A percentile compares a stretch with the other conserved stretches of the same genome.
Conservation (phyloP, 2,797 vertebrate species). For the Gymnoscopelus microlampas region DNA sequence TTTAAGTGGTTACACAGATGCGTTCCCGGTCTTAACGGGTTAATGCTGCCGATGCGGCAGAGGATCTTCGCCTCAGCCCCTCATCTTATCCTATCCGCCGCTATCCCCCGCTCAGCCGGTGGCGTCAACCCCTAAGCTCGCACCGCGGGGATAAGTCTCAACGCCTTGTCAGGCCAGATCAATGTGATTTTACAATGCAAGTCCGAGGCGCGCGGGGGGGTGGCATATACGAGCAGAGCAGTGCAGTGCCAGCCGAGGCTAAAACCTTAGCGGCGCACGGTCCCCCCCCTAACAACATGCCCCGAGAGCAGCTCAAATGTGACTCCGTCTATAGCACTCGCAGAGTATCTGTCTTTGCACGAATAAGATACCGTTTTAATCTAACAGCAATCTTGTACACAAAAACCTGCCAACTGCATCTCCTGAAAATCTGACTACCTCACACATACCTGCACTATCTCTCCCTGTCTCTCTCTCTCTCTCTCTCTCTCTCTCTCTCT, state of each 20-base stretch:
- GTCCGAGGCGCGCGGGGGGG: slow-evolving; percentile 58
- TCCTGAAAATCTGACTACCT: slow-evolving; percentile 75
- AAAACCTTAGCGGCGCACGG: slow-evolving; percentile 47
- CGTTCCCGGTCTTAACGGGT: too few species aligned
- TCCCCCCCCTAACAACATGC: slow-evolving; percentile 35
- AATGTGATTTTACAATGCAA: slow-evolving; percentile 81
- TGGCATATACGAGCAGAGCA: slow-evolving; percentile 12
- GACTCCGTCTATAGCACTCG: slow-evolving; percentile 43
- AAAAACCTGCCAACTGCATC: slow-evolving; percentile 71
- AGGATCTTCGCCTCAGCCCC: slow-evolving; percentile 77
- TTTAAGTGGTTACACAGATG: too few species aligned
- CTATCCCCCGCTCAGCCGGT: slow-evolving; percentile 77
- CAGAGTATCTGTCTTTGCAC: slow-evolving; percentile 48
- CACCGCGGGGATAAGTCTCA: slow-evolving; percentile 82
- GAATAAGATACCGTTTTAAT: slow-evolving; percentile 63
- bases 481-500: slow-evolving; percentile 34
- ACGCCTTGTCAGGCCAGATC: slow-evolving; percentile 86
- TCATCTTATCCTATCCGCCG: slow-evolving; percentile 79
- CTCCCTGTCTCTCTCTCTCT: slow-evolving; percentile 7
- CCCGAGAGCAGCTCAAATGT: slow-evolving; percentile 44
- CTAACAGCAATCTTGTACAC: slow-evolving; percentile 72
- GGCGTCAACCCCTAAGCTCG: slow-evolving; percentile 80
- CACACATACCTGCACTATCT: slow-evolving; percentile 69
- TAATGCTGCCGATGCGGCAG: slow-evolving; percentile 77
- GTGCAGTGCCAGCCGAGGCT: slow-evolving; percentile 44